Percentiles rank a stretch among this genome's conserved stretches.
phyloP scores from a whole-genome alignment of 2,797 vertebrate species.

The Anguilla anguilla region DNA sequence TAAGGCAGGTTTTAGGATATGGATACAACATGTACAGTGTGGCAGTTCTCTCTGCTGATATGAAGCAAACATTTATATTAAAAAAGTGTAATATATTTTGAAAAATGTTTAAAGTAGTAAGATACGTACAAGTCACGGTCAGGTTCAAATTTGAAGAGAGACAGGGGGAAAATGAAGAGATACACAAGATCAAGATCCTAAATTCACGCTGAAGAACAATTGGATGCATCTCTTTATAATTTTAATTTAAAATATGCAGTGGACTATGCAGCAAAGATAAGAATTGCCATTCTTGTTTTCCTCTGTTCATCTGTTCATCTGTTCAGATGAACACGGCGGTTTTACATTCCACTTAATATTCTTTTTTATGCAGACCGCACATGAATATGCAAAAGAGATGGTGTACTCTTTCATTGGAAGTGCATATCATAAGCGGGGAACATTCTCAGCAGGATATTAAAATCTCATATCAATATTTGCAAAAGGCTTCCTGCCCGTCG shows the following conservation, averaged over 20 bases:
- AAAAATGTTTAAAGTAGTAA: no score
- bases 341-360: slow-evolving; percentile 15
- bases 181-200: background rate
- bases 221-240: background rate
- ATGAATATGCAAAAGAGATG: background rate
- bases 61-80: background rate
- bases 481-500: slow-evolving; percentile 51
- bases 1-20: background rate
- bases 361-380: slow-evolving; percentile 22
- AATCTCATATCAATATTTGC: slow-evolving; percentile 61
- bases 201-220: background rate
- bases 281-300: background rate
- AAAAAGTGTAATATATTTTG: background rate
- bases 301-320: background rate
- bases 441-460: slow-evolving; percentile 67
- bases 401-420: background rate
- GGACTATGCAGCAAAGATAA: background rate
- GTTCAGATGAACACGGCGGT: background rate
- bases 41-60: background rate
- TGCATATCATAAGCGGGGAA: slow-evolving; percentile 41
- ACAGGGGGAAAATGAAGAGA: background rate
- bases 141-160: background rate
- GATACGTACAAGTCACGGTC: no score
- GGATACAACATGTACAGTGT: background rate
- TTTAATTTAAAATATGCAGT: background rate